Evolutionary conservation across 2,888 invertebrate genomes (phyloP), one percentile per base, ranked within the genome.

Genomic region (Agelastica alni): DNA sequence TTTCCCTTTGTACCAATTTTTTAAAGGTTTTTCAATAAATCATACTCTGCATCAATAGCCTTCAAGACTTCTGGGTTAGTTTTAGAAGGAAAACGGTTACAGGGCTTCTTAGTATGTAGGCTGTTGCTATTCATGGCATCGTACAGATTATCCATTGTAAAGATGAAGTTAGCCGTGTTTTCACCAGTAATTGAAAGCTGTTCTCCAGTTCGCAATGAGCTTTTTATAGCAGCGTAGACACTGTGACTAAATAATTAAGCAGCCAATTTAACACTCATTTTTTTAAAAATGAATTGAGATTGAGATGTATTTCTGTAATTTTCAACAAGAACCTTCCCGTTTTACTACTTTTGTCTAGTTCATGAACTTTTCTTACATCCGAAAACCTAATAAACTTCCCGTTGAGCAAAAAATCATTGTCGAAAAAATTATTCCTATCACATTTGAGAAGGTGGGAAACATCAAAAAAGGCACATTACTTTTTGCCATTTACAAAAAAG

Each of bases 371-470:
- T 34, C 34, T 3, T n/a, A 14, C 12, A 10, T 34, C 12, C 9
- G 34, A 20, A 26, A 41, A 41, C 10, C 41, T 4, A 22, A 41
- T 12, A 13, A 12, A 41, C 20, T 22, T 4, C 4, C 26, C 26
- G n/a, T 22, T 41, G 4, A 22, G 10, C 5, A 41, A 6, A 5
- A 22, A 41, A 18, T 7, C 6, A 22, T 41, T 12, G n/a, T 20
- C 9, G 7, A 41, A 13, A 10, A 41, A 41, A 41, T 41, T 26
- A 12, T 41, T 41, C 22, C 41, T 41, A n/a, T n/a, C n/a, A n/a
- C n/a, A n/a, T n/a, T n/a, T n/a, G n/a, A n/a, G n/a, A n/a, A n/a
- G n/a, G n/a, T n/a, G n/a, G n/a, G n/a, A n/a, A n/a, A n/a, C n/a
- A n/a, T n/a, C n/a, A n/a, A n/a, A n/a, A 41, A 41, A 22, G 12